Conservation (phyloP, 1,140 invertebrate genomes). For the Ptiloglossa arizonensis region DNA sequence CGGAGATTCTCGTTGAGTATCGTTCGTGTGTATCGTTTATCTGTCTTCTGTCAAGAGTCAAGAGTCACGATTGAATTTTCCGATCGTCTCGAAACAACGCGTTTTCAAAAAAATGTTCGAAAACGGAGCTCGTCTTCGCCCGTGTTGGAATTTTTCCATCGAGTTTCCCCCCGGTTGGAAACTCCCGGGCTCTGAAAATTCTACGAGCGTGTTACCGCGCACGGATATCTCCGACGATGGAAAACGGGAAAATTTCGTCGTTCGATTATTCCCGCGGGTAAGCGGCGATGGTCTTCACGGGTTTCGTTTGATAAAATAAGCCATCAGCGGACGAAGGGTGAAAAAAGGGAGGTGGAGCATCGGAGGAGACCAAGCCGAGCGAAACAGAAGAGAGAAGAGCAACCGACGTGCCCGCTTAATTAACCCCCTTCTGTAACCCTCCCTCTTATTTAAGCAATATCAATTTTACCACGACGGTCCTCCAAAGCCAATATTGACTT, state of each 20-base stretch:
- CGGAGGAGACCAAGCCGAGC: conserved; percentile 4
- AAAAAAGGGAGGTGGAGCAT: conserved; percentile 3
- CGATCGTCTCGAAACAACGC: too few species aligned
- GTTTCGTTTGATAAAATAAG: conserved; percentile 46
- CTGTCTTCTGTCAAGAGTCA: too few species aligned
- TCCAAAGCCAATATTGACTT: conserved; percentile 41
- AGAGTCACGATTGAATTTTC: too few species aligned
- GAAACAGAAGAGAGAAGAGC: conserved; percentile 8
- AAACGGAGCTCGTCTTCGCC: too few species aligned
- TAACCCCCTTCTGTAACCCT: conserved; percentile 34
- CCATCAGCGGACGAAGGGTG: not conserved
- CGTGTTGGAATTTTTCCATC: too few species aligned
- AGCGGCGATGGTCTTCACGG: not conserved
- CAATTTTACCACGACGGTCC: conserved; percentile 35
- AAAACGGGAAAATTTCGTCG: conserved; percentile 7
- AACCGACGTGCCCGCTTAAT: conserved; percentile 38
- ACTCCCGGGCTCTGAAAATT: too few species aligned
- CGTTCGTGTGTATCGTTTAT: too few species aligned
- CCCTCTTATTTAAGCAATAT: conserved; percentile 46
- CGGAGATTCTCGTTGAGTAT: too few species aligned
- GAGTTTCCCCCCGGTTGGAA: too few species aligned
- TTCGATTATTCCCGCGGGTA: not conserved
- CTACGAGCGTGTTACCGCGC: too few species aligned
- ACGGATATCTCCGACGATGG: not conserved
- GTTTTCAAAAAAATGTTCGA: too few species aligned